Conservation (phyloP, 2,888 invertebrate species). For the Bombyx huttoni region DNA sequence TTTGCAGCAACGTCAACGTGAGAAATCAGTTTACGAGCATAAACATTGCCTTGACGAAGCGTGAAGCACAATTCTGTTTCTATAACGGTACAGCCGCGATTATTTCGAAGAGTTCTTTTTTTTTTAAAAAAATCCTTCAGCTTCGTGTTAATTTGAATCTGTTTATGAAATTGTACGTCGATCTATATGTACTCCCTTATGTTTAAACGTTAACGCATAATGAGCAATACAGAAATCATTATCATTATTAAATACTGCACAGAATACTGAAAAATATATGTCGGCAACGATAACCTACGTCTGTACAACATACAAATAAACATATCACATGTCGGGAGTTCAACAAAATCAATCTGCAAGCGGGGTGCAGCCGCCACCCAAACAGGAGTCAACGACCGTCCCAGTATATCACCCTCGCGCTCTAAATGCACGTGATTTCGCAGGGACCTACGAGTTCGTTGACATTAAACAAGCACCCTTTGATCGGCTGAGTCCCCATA, state of each 20-base stretch:
- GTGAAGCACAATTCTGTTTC: not conserved
- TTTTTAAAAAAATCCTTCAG: not conserved
- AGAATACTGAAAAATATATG: too few species aligned
- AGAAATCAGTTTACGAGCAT: slow-evolving; percentile 54
- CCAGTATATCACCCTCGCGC: slow-evolving; percentile 46
- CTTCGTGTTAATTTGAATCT: not conserved
- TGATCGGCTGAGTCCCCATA: not conserved
- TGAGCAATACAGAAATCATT: too few species aligned
- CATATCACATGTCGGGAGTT: slow-evolving; percentile 10
- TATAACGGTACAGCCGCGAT: not conserved
- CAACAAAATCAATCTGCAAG: slow-evolving; percentile 38
- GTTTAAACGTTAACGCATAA: too few species aligned
- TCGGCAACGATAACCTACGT: too few species aligned
- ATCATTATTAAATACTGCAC: too few species aligned
- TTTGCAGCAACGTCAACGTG: slow-evolving; percentile 45
- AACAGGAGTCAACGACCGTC: slow-evolving; percentile 57
- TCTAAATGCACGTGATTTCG: slow-evolving; percentile 35
- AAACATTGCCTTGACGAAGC: slow-evolving; percentile 13
- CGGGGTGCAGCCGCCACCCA: slow-evolving; percentile 33
- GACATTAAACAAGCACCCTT: slow-evolving; percentile 43
- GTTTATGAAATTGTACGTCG: not conserved
- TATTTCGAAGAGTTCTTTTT: not conserved
- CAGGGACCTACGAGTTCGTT: slow-evolving; percentile 58
- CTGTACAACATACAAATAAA: not conserved
- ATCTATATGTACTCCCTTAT: too few species aligned